Conservation (phyloP, 2,113 vertebrate species). For the western clawed frog (Xenopus tropicalis) region DNA sequence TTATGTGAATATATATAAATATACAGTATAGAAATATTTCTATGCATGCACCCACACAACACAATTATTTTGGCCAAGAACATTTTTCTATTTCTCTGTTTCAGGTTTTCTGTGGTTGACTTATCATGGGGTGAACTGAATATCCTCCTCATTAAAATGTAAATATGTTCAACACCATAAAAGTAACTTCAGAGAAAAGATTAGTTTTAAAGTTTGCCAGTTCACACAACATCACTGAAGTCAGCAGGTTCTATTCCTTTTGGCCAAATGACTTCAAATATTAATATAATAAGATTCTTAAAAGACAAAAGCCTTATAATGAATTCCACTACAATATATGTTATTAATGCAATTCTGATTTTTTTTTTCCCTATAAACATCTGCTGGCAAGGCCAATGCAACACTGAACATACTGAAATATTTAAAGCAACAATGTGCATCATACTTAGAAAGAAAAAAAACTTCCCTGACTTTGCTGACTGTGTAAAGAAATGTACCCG, state of each 20-base stretch:
- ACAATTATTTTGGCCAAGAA: no score
- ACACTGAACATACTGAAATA: neutral
- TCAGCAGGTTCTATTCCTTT: neutral
- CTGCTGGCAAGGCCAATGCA: neutral
- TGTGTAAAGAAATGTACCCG: neutral
- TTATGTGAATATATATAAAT: no score
- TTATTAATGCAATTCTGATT: neutral
- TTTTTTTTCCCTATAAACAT: neutral
- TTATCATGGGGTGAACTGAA: no score
- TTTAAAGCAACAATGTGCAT: neutral
- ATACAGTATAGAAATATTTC: no score
- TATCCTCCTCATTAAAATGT: no score
- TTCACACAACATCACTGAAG: neutral
- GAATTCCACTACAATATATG: constrained; percentile 1
- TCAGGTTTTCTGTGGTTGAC: no score
- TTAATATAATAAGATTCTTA: neutral
- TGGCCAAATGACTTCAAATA: constrained; percentile 3
- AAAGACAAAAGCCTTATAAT: neutral
- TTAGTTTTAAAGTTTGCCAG: neutral
- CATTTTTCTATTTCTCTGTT: no score
- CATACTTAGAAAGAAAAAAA: no score
- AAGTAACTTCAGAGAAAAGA: neutral
- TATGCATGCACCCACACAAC: no score
- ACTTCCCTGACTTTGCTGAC: neutral
- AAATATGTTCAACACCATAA: no score